Base-by-base conservation (phyloP, 1,140 invertebrate genomes). In the Epicauta chinensis region DNA sequence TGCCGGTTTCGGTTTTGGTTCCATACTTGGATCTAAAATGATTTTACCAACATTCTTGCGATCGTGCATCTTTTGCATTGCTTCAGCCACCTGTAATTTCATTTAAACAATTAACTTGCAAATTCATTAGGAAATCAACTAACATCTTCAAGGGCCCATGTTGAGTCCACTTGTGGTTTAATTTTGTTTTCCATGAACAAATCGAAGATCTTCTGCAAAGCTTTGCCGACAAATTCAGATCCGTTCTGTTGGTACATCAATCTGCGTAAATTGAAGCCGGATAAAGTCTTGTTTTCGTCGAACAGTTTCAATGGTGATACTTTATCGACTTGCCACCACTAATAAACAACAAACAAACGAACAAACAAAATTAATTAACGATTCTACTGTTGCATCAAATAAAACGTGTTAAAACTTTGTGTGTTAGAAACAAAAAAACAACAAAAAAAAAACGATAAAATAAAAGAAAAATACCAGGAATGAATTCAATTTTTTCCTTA, bases 321-420 rank as follows among this genome's bases (percentile, higher is more conserved):
- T 73, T 91, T 93, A 69, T 92, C 89, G 13, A 91, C 87, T 77
- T 91, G 88, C 89, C 88, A 93, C 89, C 89, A 93, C 86, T 86
- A 65, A 11, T 73, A 77, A 52, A 58, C 31, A 10, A 34, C 4
- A 23, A 3, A 23, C 23, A 7, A 2, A 23, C 30, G 5, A 36
- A 44, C n/a, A n/a, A n/a, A n/a, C n/a, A n/a, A n/a, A 41, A 16
- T 52, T 6, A 40, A 38, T 5, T 38, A 31, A 14, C 40, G 11
- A 37, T 12, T 6, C 32, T n/a, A 34, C 11, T 34, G 10, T 10
- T 30, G 10, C 29, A 30, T 30, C 29, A 15, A 35, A 7, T n/a
- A n/a, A n/a, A n/a, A n/a, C n/a, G n/a, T n/a, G n/a, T n/a, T n/a
- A n/a, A n/a, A n/a, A n/a, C n/a, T n/a, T n/a, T n/a, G n/a, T n/a